A percentile compares a stretch with the other conserved stretches of the same genome.
These are phyloP conservation scores for Cylindroiulus punctatus DNA, from an alignment of 2,888 invertebrate species.

Conservation along the genomic window DNA sequence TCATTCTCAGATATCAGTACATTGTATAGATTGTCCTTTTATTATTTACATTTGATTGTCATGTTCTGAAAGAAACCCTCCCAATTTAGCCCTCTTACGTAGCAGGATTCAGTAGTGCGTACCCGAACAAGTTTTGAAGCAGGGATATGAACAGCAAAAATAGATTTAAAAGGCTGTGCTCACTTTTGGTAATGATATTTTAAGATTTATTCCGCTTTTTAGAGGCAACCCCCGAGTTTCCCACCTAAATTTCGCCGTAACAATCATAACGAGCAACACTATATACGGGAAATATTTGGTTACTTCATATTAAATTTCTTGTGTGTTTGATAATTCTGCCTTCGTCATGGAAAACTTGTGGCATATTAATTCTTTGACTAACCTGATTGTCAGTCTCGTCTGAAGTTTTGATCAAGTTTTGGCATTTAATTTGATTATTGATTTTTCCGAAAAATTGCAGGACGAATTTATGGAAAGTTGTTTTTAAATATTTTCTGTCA, in stretches of 20 bases:
- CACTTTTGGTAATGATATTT: conserved; percentile 14
- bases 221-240: neutral
- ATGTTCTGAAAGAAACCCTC: neutral
- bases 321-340: too few species aligned
- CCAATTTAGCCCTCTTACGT: neutral
- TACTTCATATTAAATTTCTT: neutral
- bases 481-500: too few species aligned
- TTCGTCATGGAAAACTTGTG: too few species aligned
- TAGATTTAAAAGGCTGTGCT: neutral
- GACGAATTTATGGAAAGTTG: too few species aligned
- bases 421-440: too few species aligned
- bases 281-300: neutral
- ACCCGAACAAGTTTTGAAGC: neutral
- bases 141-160: neutral
- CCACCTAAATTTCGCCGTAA: neutral
- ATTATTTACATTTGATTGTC: neutral
- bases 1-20: neutral
- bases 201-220: conserved; percentile 12
- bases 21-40: neutral
- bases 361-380: too few species aligned
- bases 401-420: too few species aligned
- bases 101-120: neutral
- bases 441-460: too few species aligned
- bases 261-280: neutral
- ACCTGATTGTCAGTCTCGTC: too few species aligned